These are phyloP conservation scores for Danionella cerebrum DNA, from an alignment of 2,113 vertebrate species.

Conservation along the genomic window DNA sequence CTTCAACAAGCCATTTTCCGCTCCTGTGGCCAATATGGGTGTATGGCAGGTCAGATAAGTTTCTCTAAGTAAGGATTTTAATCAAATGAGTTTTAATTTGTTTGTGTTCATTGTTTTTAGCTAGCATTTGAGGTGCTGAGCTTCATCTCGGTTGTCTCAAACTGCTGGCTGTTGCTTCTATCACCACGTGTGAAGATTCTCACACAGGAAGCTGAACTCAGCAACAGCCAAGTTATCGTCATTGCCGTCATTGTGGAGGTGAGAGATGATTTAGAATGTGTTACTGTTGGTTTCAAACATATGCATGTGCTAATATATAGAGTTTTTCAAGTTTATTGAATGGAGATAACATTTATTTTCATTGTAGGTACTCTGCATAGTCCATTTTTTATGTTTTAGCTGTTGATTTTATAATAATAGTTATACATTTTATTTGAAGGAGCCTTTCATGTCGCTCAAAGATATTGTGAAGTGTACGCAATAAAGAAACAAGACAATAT, in stretches of 20 bases:
- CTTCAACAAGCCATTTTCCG: conserved; percentile 66
- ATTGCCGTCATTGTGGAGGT: conserved; percentile 64
- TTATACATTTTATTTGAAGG: too few relatives aligned
- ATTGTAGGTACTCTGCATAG: too few relatives aligned
- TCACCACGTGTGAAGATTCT: conserved; percentile 55
- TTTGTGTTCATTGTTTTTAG: conserved; percentile 38
- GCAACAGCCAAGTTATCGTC: conserved; percentile 48
- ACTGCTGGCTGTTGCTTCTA: conserved; percentile 72
- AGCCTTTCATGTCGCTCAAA: too few relatives aligned
- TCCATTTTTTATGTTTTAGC: too few relatives aligned
- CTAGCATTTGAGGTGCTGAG: conserved; percentile 68
- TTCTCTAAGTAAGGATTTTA: background rate
- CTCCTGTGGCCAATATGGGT: conserved; percentile 62
- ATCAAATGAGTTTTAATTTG: background rate
- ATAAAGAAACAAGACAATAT: too few relatives aligned
- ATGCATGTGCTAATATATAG: too few relatives aligned
- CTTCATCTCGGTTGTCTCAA: conserved; percentile 67
- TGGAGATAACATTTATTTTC: too few relatives aligned
- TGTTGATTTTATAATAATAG: too few relatives aligned
- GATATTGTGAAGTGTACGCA: too few relatives aligned
- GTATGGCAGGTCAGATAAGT: conserved; percentile 66
- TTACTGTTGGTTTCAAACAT: too few relatives aligned
- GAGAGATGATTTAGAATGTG: background rate
- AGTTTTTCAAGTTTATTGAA: too few relatives aligned
- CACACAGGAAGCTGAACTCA: conserved; percentile 49